Base-by-base conservation (phyloP, 2,888 invertebrate species). In the Drosophila paucipuncta region DNA sequence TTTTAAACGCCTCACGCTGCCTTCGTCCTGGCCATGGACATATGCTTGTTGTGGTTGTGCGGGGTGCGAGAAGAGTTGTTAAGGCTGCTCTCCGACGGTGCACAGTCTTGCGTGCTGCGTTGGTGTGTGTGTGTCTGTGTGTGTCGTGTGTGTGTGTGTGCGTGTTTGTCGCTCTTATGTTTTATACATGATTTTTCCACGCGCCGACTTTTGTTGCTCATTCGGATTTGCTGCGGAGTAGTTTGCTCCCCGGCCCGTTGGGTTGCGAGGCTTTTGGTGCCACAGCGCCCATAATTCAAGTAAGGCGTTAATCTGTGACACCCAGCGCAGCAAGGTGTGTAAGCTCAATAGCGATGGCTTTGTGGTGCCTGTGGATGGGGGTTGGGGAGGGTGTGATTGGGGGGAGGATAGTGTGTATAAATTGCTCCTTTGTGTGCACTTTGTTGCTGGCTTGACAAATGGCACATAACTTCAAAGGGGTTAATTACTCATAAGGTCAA, bases 251-350 rank as follows among this genome's bases (percentile, higher is more conserved):
- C 16, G 64, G 60, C 50, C 49, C 25, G 22, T 11, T 43, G 41
- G 25, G 35, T 16, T 57, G 61, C 55, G 52, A 4, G 64, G 50
- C 72, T 63, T 49, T 39, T 68, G 76, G 41, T 37, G 71, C 67
- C 62, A 60, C 37, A 39, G 13, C 6, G 70, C 60, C 80, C 85
- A 85, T 87, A 87, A 87, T 76, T 86, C 86, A 88, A 73, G 78
- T 74, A 71, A 75, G 78, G 82, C 84, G 85, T 78, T 87, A 86
- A 87, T 87, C 86, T 86, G 77, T 76, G 86, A 89, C 89, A 86
- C 78, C 86, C 85, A 75, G 81, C 79, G 60, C 72, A 33, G 50
- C 57, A 43, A 65, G 57, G 54, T 30, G 49, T 52, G 65, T 30
- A 37, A 35, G 18, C 60, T 57, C 31, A 33, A 62, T 55, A 39